Conservation (phyloP, 2,797 vertebrate genomes). For the Orestias chungarensis region DNA sequence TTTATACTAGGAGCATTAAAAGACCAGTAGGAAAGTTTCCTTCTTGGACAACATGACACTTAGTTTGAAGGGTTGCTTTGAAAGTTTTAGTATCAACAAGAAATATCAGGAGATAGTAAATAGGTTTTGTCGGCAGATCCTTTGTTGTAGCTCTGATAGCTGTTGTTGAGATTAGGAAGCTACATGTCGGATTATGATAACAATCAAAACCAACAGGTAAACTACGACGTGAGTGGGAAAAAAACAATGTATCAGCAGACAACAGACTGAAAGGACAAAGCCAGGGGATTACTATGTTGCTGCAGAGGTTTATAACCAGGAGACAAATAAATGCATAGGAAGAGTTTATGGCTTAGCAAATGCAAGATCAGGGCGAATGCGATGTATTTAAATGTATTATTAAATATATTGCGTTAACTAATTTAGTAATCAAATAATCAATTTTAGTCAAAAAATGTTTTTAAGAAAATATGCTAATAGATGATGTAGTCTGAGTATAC, state of each 20-base stretch:
- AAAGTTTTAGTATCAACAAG: background rate
- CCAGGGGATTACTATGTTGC: conserved; percentile 25
- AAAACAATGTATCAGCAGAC: conserved; percentile 34
- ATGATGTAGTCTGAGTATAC: background rate
- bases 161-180: conserved; percentile 11
- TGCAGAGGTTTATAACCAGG: background rate
- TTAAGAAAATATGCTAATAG: background rate
- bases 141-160: conserved; percentile 7
- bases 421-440: no score
- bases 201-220: conserved; percentile 25
- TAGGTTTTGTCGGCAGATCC: background rate
- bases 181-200: conserved; percentile 31
- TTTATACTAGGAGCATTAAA: background rate
- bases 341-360: conserved; percentile 9
- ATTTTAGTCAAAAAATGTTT: no score
- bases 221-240: conserved; percentile 12
- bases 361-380: background rate
- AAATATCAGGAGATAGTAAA: conserved; percentile 11
- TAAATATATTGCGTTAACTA: no score
- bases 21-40: background rate
- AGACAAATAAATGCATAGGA: background rate
- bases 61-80: background rate
- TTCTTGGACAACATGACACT: background rate
- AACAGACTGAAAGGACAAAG: conserved; percentile 30
- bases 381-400: background rate